Evolutionary conservation across 1,140 invertebrate species (phyloP), one percentile per base, ranked within the genome.

Genomic region (Procambarus clarkii): DNA sequence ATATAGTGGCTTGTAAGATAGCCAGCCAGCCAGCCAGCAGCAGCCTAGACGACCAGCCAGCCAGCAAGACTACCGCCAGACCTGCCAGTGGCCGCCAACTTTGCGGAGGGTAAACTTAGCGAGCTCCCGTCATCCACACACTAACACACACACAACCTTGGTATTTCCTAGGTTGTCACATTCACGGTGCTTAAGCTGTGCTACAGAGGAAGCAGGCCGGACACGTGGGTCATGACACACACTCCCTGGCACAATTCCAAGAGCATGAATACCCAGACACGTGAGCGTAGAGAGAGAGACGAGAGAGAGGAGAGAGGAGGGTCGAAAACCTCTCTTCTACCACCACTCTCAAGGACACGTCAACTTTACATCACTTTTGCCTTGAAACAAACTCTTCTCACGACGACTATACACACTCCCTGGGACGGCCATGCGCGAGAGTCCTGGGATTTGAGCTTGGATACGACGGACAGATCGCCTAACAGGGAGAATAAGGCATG

Each of bases 281-380:
- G 79, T 81, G 80, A 82, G 80, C 13, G 80, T 21, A 48, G 46
- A 64, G 44, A 76, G 46, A 76, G 44, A 71, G 69, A 76, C 50
- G 69, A 76, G 5, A 21, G 71, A 86, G 11, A 18, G 18, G 60
- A 50, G 83, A 50, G 83, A 86, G 83, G 44, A 71, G 83, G 83
- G 83, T 86, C 83, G 83, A 86, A 86, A 86, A 86, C 83, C 83
- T 86, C 83, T 86, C 83, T 69, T 71, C 58, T 21, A 48, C 54
- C 60, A 83, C 82, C 34, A 24, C 46, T 44, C 69, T 82, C 83
- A 86, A 86, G 83, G 83, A 86, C 83, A 86, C 83, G 64, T 50
- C 69, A 86, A 86, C 46, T 76, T 74, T 74, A 76, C 69, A 86
- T 71, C 21, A 44, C 21, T 45, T 21, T 86, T 76, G 69, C 83